Percentiles rank a stretch among this genome's conserved stretches.
These are phyloP conservation scores for Rhabdornis inornatus DNA, from an alignment of 2,113 vertebrate species.

Conservation along the genomic window DNA sequence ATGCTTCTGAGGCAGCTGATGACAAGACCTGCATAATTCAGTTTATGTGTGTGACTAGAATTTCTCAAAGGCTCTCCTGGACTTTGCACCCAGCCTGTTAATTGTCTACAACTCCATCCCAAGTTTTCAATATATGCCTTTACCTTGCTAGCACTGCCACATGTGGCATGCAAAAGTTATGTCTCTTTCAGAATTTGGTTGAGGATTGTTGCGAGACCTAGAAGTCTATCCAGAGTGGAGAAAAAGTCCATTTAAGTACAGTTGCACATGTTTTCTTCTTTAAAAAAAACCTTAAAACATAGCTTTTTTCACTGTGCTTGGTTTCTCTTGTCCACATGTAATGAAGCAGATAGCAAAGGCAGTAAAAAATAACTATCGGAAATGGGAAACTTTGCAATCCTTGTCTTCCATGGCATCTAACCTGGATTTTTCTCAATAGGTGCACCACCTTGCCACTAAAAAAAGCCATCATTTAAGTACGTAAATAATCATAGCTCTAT, in stretches of 20 bases:
- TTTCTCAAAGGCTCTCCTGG: slow-evolving; percentile 11
- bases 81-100: not conserved
- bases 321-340: not conserved
- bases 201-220: not conserved
- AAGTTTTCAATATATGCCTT: not conserved
- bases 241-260: not conserved
- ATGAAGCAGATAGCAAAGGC: not conserved
- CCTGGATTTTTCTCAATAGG: not conserved
- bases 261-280: not conserved
- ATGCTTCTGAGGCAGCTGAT: slow-evolving; percentile 54
- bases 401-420: slow-evolving; percentile 5
- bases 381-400: slow-evolving; percentile 4
- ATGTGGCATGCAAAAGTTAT: not conserved
- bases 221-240: not conserved
- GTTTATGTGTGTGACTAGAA: slow-evolving; percentile 68
- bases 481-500: slow-evolving; percentile 34
- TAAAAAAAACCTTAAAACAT: not conserved
- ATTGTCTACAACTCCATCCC: not conserved
- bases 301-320: not conserved
- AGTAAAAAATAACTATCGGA: slow-evolving; percentile 41
- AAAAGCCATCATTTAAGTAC: slow-evolving; percentile 27
- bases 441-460: slow-evolving; percentile 23
- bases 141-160: not conserved
- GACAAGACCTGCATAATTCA: slow-evolving; percentile 70
- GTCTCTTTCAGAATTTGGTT: not conserved